Percentiles rank a stretch among this genome's conserved stretches.
Conservation (phyloP, 2,888 invertebrate genomes). For the Caenorhabditis wallacei region DNA sequence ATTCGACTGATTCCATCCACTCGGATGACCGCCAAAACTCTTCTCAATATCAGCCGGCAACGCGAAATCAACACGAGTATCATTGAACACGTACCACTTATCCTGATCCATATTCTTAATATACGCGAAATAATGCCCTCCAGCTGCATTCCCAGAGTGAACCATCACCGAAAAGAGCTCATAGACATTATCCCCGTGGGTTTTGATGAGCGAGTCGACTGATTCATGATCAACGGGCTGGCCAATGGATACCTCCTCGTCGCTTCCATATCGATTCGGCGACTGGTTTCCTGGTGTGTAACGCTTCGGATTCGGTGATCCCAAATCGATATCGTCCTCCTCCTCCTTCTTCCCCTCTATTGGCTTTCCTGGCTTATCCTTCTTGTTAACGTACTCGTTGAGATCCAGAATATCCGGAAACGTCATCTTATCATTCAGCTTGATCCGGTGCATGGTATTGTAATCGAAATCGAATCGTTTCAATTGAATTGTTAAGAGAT, state of each 20-base stretch:
- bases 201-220: constrained; percentile 70
- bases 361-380: not conserved
- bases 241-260: constrained; percentile 51
- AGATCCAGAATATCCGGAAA: constrained; percentile 90
- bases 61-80: constrained; percentile 88
- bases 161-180: constrained; percentile 94
- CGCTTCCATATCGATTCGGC: constrained; percentile 20
- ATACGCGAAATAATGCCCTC: constrained; percentile 94
- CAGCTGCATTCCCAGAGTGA: constrained; percentile 92
- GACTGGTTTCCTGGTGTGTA: constrained; percentile 24
- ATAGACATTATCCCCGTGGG: constrained; percentile 88
- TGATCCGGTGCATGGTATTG: constrained; percentile 90
- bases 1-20: constrained; percentile 87
- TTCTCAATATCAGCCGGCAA: constrained; percentile 84
- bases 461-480: constrained; percentile 94
- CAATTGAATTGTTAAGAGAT: constrained; percentile 91
- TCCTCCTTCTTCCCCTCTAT: constrained; percentile 75
- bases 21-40: constrained; percentile 89
- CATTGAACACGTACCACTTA: constrained; percentile 93
- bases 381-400: constrained; percentile 87
- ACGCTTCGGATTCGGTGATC: constrained; percentile 54
- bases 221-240: constrained; percentile 59
- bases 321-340: constrained; percentile 53
- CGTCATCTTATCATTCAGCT: constrained; percentile 91
- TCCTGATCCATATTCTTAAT: constrained; percentile 88